Conservation (phyloP, 2,113 vertebrate genomes). For the Tachycineta bicolor region DNA sequence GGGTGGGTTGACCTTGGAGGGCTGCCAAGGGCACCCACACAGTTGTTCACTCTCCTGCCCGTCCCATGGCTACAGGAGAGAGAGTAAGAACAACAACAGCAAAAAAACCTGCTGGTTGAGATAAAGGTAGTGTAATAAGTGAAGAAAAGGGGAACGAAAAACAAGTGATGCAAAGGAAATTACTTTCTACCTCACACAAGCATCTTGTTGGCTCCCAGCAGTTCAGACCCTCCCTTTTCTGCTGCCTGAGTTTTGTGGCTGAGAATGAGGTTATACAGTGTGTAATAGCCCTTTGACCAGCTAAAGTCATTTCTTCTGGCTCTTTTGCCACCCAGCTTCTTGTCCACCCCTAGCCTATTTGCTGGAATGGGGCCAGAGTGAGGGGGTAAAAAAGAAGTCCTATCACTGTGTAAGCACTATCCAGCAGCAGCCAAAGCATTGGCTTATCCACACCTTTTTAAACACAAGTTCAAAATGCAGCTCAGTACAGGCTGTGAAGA, state of each 20-base stretch:
- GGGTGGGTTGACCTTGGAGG: slow-evolving; percentile 6
- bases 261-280: not conserved
- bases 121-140: not conserved
- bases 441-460: not conserved
- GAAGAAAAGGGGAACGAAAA: not conserved
- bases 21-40: not conserved
- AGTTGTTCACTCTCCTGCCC: not conserved
- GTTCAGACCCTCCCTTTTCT: not conserved
- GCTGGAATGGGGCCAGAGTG: not conserved
- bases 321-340: not conserved
- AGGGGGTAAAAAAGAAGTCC: not conserved
- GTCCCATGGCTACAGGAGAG: not conserved
- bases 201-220: not conserved
- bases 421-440: not conserved
- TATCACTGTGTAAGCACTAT: not conserved
- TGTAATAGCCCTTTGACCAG: not conserved
- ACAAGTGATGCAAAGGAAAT: not conserved
- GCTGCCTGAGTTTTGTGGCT: not conserved
- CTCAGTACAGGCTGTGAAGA: not conserved
- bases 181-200: not conserved
- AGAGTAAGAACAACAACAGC: not conserved
- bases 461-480: not conserved
- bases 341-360: not conserved
- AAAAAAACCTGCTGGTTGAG: not conserved
- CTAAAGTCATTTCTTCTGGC: not conserved